Base-by-base conservation (phyloP, 2,797 vertebrate species). In the Brotula barbata region DNA sequence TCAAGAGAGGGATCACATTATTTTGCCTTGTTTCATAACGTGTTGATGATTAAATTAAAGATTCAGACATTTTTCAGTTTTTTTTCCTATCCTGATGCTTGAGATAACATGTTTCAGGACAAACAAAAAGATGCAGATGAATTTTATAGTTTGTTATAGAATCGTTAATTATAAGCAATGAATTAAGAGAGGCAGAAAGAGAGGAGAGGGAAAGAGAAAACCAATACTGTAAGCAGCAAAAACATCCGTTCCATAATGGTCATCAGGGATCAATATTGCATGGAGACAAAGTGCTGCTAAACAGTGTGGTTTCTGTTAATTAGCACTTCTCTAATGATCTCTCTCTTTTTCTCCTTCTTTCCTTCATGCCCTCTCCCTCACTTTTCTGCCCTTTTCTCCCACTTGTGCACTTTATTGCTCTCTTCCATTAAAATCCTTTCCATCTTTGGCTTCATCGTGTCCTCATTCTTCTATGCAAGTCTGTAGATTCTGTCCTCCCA, bases 221-320 rank as follows among this genome's bases (percentile, higher is more conserved):
- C 5, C 50, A 20, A 51, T 2, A 12, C 52, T 67, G 60, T 63
- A 72, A 64, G 64, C 61, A 75, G 41, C 39, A 16, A 49, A 75
- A 43, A 73, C 75, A 79, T 81, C 69, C 56, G 48, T 65, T 73
- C 60, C 48, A 47, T 83, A 76, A 85, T 65, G 68, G 49, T 73
- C 66, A 61, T 39, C 58, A 47, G 68, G 61, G 71, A 88, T 89
- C 80, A 62, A 88, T 88, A 85, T 63, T 64, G 79, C 58, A 78
- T 68, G 68, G 68, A 80, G 82, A 84, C 80, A 85, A 84, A 88
- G 74, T 88, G 80, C 81, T 79, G 58, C 77, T 84, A 78, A 86
- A 86, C 81, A 81, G 64, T 71, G 64, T 59, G 73, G 77, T 84
- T 85, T 80, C 61, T 86, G 82, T 83, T 86, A 85, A 89, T 89